Base-by-base conservation (phyloP, 2,113 vertebrate genomes). In the Butorides virescens region DNA sequence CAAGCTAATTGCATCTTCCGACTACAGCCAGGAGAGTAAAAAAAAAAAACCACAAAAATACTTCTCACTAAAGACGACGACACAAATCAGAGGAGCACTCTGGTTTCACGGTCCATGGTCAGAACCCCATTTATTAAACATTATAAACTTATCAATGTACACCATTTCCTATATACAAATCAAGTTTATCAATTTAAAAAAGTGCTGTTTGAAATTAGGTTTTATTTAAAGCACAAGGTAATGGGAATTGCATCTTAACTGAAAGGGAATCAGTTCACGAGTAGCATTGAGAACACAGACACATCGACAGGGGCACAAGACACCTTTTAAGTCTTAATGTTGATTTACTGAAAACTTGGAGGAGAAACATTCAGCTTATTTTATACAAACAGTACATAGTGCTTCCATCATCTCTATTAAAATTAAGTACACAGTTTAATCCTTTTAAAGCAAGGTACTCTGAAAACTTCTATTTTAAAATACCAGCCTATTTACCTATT, bases 71-170 rank as follows among this genome's bases (percentile, higher is more conserved):
- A 16, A 46, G 84, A 85, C 0, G 10, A 80, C 21, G 91, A 94
- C 76, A 95, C 53, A 94, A 91, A 96, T 18, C n/a, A 82, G 47
- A 67, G 22, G 34, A 78, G 36, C 34, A 25, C 59, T 93, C 78
- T 9, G 29, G 70, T 92, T 95, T 95, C 86, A 88, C 0, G 23
- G 94, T 76, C 76, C 88, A 8, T 4, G 44, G 81, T 66, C 91
- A 82, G 91, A 70, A 95, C 75, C 88, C 65, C 89, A 22, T 98
- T 98, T 97, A 98, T 97, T 98, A 78, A 97, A 93, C 92, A 70
- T 97, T 95, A 97, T 94, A 97, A 98, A 97, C 85, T 92, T 91
- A 91, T 47, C 96, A 93, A 95, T 97, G 96, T 97, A 92, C 95
- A 97, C 63, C 61, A 52, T 80, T 91, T 96, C 96, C 96, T 96